A percentile compares a stretch with the other conserved stretches of the same genome.
phyloP scores from a whole-genome alignment of 2,888 invertebrate species.

The Drosophila fungiperda region DNA sequence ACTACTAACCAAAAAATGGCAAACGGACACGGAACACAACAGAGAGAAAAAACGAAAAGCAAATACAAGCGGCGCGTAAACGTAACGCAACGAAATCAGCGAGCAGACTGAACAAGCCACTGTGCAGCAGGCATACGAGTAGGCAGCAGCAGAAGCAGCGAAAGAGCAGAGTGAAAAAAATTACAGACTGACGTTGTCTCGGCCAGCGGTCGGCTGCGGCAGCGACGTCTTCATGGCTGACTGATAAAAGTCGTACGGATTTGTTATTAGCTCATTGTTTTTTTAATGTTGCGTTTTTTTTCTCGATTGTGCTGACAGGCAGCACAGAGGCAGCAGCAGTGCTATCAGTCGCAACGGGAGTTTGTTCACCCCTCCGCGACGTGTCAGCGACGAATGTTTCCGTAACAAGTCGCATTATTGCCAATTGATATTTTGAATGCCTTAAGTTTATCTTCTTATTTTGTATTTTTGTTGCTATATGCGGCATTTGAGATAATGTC shows the following conservation, averaged over 20 bases:
- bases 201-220: conserved; percentile 38
- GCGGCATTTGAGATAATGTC: neutral
- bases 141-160: conserved; percentile 30
- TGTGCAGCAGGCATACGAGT: conserved; percentile 62
- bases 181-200: conserved; percentile 32
- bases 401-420: conserved; percentile 44
- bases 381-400: conserved; percentile 51
- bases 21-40: conserved; percentile 56
- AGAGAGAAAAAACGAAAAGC: conserved; percentile 52
- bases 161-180: conserved; percentile 35
- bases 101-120: conserved; percentile 72
- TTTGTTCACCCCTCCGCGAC: conserved; percentile 63
- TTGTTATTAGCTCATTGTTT: conserved; percentile 65
- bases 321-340: conserved; percentile 39
- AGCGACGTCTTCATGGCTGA: conserved; percentile 56
- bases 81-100: conserved; percentile 75
- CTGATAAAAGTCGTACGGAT: conserved; percentile 64
- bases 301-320: conserved; percentile 23
- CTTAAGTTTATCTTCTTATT: neutral
- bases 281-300: conserved; percentile 43
- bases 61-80: conserved; percentile 52
- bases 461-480: neutral
- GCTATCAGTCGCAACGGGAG: conserved; percentile 32
- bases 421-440: conserved; percentile 1
- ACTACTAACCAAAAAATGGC: conserved; percentile 41